phyloP scores from a whole-genome alignment of 2,797 vertebrate genomes.

The Lerista edwardsae region DNA sequence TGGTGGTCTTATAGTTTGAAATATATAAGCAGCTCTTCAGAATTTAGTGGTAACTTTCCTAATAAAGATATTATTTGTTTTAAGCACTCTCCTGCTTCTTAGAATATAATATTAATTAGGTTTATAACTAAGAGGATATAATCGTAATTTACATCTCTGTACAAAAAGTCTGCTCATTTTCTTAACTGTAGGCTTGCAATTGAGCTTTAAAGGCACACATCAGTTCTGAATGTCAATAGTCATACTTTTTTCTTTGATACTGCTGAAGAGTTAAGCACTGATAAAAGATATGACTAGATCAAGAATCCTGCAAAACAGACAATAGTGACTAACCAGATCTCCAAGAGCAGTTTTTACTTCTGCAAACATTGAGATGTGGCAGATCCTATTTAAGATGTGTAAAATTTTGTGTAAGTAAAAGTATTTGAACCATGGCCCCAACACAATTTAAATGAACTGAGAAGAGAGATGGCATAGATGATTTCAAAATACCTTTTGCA shows the following conservation, averaged over 20 bases:
- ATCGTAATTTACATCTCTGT: not conserved
- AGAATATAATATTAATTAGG: not conserved
- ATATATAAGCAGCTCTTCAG: not conserved
- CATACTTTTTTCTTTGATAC: not conserved
- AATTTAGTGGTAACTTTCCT: not conserved
- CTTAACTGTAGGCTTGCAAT: not conserved
- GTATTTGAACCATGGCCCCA: not conserved
- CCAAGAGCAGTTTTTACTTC: not conserved
- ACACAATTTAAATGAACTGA: not conserved
- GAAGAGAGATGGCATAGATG: not conserved
- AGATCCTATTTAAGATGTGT: not conserved
- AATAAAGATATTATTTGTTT: not conserved
- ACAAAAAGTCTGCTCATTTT: fast-evolving
- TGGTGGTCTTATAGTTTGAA: not conserved
- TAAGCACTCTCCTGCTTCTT: no score
- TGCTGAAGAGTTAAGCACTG: not conserved
- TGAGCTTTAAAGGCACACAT: not conserved
- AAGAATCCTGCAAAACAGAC: not conserved
- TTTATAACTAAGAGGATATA: not conserved
- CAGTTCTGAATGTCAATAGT: not conserved
- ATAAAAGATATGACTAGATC: not conserved
- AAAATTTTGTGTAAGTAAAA: not conserved
- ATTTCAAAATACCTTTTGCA: not conserved
- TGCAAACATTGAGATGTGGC: not conserved
- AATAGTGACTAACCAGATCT: not conserved